phyloP scores from a whole-genome alignment of 2,797 vertebrate species.

The Rhynchonycteris naso region DNA sequence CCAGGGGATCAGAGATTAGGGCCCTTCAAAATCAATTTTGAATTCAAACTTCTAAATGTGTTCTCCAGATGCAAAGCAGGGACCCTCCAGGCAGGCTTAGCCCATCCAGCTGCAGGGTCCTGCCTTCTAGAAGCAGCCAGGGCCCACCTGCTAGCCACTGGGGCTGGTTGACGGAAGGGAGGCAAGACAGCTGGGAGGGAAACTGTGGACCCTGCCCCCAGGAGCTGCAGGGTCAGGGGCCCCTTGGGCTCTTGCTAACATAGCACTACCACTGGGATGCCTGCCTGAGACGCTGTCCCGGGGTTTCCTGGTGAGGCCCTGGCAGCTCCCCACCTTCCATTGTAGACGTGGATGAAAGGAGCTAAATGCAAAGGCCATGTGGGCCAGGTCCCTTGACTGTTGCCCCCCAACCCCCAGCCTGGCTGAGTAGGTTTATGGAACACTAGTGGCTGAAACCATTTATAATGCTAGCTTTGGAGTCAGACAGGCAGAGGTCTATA shows the following conservation, averaged over 20 bases:
- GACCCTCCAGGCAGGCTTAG: slow-evolving; percentile 62
- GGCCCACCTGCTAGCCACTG: not conserved
- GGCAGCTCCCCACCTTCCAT: not conserved
- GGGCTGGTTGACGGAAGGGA: not conserved
- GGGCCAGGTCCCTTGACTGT: not conserved
- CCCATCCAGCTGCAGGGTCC: slow-evolving; percentile 23
- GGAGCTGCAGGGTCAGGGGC: not conserved
- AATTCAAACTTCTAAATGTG: slow-evolving; percentile 89
- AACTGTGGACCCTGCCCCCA: not conserved
- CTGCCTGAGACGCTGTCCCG: not conserved
- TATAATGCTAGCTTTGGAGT: not conserved
- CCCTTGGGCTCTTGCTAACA: not conserved
- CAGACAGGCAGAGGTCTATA: not conserved
- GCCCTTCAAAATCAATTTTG: slow-evolving; percentile 89
- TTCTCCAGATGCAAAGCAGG: slow-evolving; percentile 78
- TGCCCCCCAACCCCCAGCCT: too few relatives aligned
- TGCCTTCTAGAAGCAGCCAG: not conserved
- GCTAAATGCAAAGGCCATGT: not conserved
- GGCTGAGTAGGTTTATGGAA: not conserved
- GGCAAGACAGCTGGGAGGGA: not conserved
- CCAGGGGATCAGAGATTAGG: slow-evolving; percentile 88
- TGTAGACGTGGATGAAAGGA: not conserved
- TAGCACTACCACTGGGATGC: not conserved
- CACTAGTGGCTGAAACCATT: not conserved
- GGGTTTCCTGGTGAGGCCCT: not conserved